Evolutionary conservation across 2,113 vertebrate genomes (phyloP).

Genomic region (Ellobius talpinus): DNA sequence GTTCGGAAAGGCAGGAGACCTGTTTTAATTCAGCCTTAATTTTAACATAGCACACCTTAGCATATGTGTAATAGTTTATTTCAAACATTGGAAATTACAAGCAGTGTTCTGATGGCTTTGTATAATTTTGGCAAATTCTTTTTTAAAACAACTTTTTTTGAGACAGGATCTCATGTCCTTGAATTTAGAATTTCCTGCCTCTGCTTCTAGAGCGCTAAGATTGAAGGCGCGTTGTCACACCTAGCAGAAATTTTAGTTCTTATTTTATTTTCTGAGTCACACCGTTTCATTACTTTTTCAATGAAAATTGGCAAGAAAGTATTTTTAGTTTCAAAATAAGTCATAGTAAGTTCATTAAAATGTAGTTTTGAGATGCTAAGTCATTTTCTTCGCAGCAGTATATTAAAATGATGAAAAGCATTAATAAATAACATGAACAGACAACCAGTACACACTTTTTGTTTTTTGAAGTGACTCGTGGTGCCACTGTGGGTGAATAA

Average conservation of each 20-base stretch:
- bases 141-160: not conserved
- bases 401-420: not conserved
- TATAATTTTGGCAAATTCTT: conserved; percentile 31
- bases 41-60: not conserved
- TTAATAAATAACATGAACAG: not conserved
- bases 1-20: not conserved
- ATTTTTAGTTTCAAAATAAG: conserved; percentile 61
- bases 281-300: conserved; percentile 12
- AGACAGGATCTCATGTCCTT: not conserved
- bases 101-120: conserved; percentile 31
- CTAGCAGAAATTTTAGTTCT: not conserved
- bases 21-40: not conserved
- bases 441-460: not conserved
- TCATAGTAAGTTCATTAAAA: conserved; percentile 31
- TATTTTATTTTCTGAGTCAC: conserved; percentile 47
- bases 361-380: conserved; percentile 26
- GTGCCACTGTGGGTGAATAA: conserved; percentile 76
- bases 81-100: conserved; percentile 35
- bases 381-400: not conserved
- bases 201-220: not conserved
- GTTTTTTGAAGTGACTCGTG: not conserved
- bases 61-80: not conserved
- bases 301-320: conserved; percentile 16
- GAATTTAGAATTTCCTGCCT: not conserved
- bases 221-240: too few relatives aligned